Percentiles rank a stretch among this genome's conserved stretches.
These are phyloP conservation scores for Oxycera nigricornis DNA, from an alignment of 2,888 invertebrate species.

Conservation along the genomic window DNA sequence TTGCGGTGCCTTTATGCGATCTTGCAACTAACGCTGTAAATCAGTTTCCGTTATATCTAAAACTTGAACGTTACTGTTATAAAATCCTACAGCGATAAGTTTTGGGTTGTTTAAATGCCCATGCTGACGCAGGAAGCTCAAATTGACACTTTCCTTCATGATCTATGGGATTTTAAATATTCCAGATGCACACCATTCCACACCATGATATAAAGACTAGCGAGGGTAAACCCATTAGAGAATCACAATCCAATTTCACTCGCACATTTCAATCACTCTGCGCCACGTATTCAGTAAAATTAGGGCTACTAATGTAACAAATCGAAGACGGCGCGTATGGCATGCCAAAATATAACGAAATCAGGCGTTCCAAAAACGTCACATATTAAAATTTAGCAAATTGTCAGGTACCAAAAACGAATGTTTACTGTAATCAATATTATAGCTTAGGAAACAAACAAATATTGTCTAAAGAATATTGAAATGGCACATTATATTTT, in stretches of 20 bases:
- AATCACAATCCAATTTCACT: constrained; percentile 65
- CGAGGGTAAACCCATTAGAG: constrained; percentile 67
- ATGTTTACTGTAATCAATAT: too few species aligned
- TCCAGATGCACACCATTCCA: constrained; percentile 79
- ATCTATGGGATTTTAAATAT: constrained; percentile 78
- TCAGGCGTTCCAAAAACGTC: too few species aligned
- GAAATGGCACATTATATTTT: too few species aligned
- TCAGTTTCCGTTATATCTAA: constrained; percentile 69
- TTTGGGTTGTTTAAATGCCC: constrained; percentile 75
- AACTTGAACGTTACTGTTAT: constrained; percentile 75
- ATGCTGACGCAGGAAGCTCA: constrained; percentile 69
- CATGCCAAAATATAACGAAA: too few species aligned
- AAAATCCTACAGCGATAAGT: constrained; percentile 76
- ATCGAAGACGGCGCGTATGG: too few species aligned
- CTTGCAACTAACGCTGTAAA: constrained; percentile 64
- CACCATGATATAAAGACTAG: constrained; percentile 70
- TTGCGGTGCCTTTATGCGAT: constrained; percentile 67
- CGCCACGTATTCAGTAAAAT: too few species aligned
- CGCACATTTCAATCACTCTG: constrained; percentile 75
- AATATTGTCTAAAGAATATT: too few species aligned
- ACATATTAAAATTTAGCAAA: too few species aligned
- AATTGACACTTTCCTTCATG: constrained; percentile 76
- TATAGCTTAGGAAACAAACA: too few species aligned
- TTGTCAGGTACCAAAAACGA: too few species aligned
- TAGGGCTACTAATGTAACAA: too few species aligned